These are phyloP conservation scores for Smutsia temminckii DNA, from an alignment of 2,797 vertebrate species.

Conservation along the genomic window DNA sequence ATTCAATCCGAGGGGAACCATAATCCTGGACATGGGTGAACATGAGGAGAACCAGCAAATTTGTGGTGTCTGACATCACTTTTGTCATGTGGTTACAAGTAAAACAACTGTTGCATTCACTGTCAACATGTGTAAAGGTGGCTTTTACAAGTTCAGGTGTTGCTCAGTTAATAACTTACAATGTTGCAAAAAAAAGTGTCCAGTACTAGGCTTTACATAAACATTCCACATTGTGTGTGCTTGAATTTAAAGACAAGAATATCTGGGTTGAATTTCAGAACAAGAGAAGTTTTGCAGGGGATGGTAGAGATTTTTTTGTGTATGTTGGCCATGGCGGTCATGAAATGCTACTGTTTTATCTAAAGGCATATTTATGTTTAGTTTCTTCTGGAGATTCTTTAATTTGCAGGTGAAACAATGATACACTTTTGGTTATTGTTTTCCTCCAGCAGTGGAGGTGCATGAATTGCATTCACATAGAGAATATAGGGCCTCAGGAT, in stretches of 20 bases:
- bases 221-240: constrained; percentile 85
- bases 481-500: constrained; percentile 66
- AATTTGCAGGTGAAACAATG: constrained; percentile 74
- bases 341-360: constrained; percentile 56
- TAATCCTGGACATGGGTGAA: constrained; percentile 83
- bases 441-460: constrained; percentile 72
- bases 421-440: constrained; percentile 61
- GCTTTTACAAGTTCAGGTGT: constrained; percentile 85
- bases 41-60: constrained; percentile 87
- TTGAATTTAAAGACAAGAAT: constrained; percentile 80
- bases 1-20: constrained; percentile 78
- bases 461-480: constrained; percentile 66
- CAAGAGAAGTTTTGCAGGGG: constrained; percentile 68
- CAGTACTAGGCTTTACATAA: constrained; percentile 81
- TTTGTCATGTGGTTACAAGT: constrained; percentile 81
- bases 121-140: constrained; percentile 82
- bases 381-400: constrained; percentile 83
- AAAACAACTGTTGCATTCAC: constrained; percentile 84
- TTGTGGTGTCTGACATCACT: constrained; percentile 82
- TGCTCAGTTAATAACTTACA: constrained; percentile 86
- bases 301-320: constrained; percentile 66
- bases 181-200: constrained; percentile 82
- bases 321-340: constrained; percentile 25
- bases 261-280: constrained; percentile 73
- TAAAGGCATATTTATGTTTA: constrained; percentile 81